A percentile compares a stretch with the other conserved stretches of the same genome.
Conservation (phyloP, 2,888 invertebrate species). For the Mystacides longicornis region DNA sequence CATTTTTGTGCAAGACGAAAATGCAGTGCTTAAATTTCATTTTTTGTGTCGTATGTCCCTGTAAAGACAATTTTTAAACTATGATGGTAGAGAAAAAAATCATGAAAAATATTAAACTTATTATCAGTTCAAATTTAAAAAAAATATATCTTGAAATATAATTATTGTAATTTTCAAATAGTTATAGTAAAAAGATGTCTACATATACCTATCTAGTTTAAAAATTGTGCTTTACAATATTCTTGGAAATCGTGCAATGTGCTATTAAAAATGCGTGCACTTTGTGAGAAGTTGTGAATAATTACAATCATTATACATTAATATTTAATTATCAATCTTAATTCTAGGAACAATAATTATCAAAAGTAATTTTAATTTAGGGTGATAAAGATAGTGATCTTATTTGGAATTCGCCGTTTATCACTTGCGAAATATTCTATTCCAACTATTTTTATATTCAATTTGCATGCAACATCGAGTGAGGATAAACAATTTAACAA, state of each 20-base stretch:
- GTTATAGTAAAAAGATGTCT: background rate
- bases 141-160: background rate
- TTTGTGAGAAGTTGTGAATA: background rate
- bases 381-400: too few relatives aligned
- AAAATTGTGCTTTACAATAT: background rate
- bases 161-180: background rate
- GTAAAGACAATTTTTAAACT: background rate
- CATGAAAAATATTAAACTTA: background rate
- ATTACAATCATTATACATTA: background rate
- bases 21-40: conserved; percentile 23
- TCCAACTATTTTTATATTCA: too few relatives aligned
- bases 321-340: conserved; percentile 1
- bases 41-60: too few relatives aligned
- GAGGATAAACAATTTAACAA: too few relatives aligned
- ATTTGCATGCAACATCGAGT: too few relatives aligned
- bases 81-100: background rate
- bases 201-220: background rate
- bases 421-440: too few relatives aligned
- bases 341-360: conserved; percentile 8
- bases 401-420: too few relatives aligned
- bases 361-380: too few relatives aligned
- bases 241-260: background rate
- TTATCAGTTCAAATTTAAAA: background rate
- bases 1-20: conserved; percentile 16
- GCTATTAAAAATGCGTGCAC: conserved; percentile 1